Evolutionary conservation across 2,113 vertebrate species (phyloP).

Genomic region (Heterotilapia buettikoferi): DNA sequence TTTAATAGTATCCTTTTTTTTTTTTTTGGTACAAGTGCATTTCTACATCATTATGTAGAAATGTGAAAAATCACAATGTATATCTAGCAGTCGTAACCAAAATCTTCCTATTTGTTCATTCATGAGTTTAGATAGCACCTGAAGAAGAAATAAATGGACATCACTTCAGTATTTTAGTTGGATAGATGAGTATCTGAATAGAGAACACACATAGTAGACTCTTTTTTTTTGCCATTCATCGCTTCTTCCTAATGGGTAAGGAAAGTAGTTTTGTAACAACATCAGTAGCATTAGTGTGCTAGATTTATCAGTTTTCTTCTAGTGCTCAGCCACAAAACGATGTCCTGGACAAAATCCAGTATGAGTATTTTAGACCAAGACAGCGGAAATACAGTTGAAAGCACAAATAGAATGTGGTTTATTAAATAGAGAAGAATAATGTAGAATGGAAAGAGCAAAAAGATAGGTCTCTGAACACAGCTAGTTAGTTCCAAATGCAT

Average conservation of each 20-base stretch:
- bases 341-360: not conserved
- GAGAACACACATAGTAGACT: not conserved
- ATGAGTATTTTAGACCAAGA: not conserved
- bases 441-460: not conserved
- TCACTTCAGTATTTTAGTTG: not conserved
- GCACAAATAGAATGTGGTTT: not conserved
- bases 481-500: constrained; percentile 51
- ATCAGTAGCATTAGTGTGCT: not conserved
- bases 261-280: not conserved
- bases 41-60: not conserved
- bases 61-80: not conserved
- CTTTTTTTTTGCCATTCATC: not conserved
- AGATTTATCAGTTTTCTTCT: not conserved
- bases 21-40: not conserved
- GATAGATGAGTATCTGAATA: not conserved
- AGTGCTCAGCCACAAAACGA: not conserved
- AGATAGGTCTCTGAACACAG: constrained; percentile 13
- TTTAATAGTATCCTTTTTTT: not conserved
- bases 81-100: not conserved
- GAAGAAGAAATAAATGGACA: not conserved
- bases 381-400: not conserved
- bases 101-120: not conserved
- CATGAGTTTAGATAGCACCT: not conserved
- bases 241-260: not conserved
- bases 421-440: not conserved